Conservation (phyloP, 2,888 invertebrate genomes). For the Cosmopolites sordidus region DNA sequence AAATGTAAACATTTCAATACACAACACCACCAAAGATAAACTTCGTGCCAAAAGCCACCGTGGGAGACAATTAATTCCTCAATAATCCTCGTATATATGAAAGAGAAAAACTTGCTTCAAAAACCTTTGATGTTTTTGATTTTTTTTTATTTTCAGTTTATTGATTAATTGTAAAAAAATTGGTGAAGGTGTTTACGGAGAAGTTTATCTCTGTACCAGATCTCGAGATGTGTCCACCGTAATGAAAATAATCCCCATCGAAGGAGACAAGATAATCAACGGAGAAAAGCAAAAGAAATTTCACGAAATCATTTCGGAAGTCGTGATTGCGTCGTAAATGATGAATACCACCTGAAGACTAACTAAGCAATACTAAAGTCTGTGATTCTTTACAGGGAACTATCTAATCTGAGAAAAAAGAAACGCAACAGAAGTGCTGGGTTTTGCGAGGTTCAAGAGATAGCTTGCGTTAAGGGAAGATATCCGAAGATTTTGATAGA, state of each 20-base stretch:
- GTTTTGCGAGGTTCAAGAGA: slow-evolving; percentile 66
- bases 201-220: slow-evolving; percentile 74
- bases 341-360: no score
- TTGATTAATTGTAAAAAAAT: slow-evolving; percentile 75
- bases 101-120: no score
- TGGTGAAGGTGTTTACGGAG: slow-evolving; percentile 96
- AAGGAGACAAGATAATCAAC: slow-evolving; percentile 77
- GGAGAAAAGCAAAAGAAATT: slow-evolving; percentile 85
- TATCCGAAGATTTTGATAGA: slow-evolving; percentile 19
- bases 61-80: no score
- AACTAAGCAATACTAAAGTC: no score
- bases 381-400: slow-evolving; percentile 63
- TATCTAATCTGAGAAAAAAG: slow-evolving; percentile 66
- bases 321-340: slow-evolving; percentile 77
- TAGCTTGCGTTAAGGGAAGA: slow-evolving; percentile 52
- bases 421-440: slow-evolving; percentile 60
- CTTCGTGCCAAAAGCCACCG: no score
- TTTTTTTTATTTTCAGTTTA: slow-evolving; percentile 46
- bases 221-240: slow-evolving; percentile 57
- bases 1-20: no score
- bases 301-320: slow-evolving; percentile 85
- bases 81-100: no score
- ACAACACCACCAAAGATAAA: no score
- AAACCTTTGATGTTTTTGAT: no score
- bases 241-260: slow-evolving; percentile 88